Percentiles rank a stretch among this genome's conserved stretches.
Evolutionary conservation across 2,797 vertebrate species (phyloP).

Genomic region (Chanos chanos): DNA sequence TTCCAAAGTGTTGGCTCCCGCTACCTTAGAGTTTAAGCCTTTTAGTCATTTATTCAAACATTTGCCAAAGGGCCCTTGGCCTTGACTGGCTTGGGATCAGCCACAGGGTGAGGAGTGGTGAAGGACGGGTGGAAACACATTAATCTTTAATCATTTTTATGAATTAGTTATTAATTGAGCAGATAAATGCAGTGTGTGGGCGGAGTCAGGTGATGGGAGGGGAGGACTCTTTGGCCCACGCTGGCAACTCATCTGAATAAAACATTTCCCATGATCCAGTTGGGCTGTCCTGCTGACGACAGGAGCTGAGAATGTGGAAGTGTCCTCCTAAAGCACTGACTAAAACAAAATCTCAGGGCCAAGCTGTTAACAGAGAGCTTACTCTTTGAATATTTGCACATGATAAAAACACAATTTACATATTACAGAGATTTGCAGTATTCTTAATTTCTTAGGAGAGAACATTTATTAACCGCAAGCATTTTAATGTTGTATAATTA

Average conservation of each 20-base stretch:
- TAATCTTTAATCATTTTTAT: constrained; percentile 69
- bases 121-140: constrained; percentile 70
- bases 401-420: constrained; percentile 48
- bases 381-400: constrained; percentile 47
- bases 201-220: constrained; percentile 55
- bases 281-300: constrained; percentile 42
- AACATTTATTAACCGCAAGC: too few species aligned
- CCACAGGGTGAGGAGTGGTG: constrained; percentile 56
- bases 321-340: constrained; percentile 24
- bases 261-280: constrained; percentile 64
- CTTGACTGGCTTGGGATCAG: constrained; percentile 56
- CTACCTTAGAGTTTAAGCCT: constrained; percentile 20
- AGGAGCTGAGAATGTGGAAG: constrained; percentile 38
- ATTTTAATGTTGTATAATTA: too few species aligned
- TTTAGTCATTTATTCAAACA: constrained; percentile 35
- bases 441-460: constrained; percentile 47
- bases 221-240: constrained; percentile 50
- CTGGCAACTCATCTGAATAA: constrained; percentile 65
- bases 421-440: constrained; percentile 34
- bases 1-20: constrained; percentile 40
- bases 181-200: constrained; percentile 55
- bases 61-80: constrained; percentile 50
- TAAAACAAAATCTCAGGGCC: constrained; percentile 47
- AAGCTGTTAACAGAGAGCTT: constrained; percentile 33
- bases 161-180: constrained; percentile 70